A percentile compares a stretch with the other conserved stretches of the same genome.
Conservation (phyloP, 2,113 vertebrate species). For the Nerophis ophidion region DNA sequence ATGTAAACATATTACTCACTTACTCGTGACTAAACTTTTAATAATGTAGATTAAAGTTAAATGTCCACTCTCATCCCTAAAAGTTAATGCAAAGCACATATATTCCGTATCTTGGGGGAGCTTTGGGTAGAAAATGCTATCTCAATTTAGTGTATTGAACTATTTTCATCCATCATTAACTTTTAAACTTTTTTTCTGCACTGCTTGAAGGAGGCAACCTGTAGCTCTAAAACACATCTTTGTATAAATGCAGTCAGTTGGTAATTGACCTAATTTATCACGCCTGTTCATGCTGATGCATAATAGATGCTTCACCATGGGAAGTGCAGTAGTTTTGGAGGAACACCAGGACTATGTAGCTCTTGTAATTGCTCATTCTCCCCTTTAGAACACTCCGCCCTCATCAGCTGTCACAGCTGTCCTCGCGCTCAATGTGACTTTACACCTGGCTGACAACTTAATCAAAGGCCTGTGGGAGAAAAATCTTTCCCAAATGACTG, state of each 20-base stretch:
- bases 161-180: not conserved
- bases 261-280: conserved; percentile 12
- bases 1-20: conserved; percentile 5
- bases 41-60: too few relatives aligned
- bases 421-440: conserved; percentile 11
- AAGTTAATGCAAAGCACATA: too few relatives aligned
- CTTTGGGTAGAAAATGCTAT: too few relatives aligned
- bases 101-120: too few relatives aligned
- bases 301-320: conserved; percentile 1
- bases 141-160: not conserved
- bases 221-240: not conserved
- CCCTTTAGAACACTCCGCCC: conserved; percentile 7
- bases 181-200: not conserved
- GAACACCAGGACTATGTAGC: not conserved
- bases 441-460: conserved; percentile 29
- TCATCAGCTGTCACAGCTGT: not conserved
- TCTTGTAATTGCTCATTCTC: not conserved
- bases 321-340: conserved; percentile 11
- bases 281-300: not conserved
- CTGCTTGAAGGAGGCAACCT: not conserved
- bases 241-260: not conserved
- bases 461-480: conserved; percentile 12
- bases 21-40: too few relatives aligned
- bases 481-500: not conserved
- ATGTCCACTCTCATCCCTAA: too few relatives aligned